These are phyloP conservation scores for Ascaphus truei DNA, from an alignment of 2,113 vertebrate genomes.

Conservation along the genomic window DNA sequence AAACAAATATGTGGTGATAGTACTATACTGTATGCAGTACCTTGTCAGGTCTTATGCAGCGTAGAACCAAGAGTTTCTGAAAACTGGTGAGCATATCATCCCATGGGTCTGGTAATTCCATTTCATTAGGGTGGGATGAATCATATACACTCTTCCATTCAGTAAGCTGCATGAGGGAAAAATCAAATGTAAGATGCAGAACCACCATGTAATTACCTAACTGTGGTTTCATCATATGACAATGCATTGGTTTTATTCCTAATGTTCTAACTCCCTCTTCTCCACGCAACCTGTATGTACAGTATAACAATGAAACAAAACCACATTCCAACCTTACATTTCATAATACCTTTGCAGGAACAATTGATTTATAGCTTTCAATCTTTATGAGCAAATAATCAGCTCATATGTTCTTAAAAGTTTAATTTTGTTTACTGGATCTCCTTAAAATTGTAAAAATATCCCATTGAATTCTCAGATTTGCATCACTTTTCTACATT, in stretches of 20 bases:
- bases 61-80: constrained; percentile 34
- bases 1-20: too few species aligned
- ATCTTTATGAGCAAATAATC: background rate
- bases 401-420: too few species aligned
- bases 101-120: constrained; percentile 31
- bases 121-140: constrained; percentile 42
- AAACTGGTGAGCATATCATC: constrained; percentile 36
- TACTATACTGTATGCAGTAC: too few species aligned
- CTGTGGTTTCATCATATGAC: background rate
- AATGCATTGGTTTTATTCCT: too few species aligned
- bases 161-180: constrained; percentile 13
- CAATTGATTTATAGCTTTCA: background rate
- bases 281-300: background rate
- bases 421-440: too few species aligned
- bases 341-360: background rate
- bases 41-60: constrained; percentile 38
- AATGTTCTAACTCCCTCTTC: constrained; percentile 1
- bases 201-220: constrained; percentile 14
- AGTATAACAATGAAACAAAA: background rate
- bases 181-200: background rate
- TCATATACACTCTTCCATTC: constrained; percentile 40
- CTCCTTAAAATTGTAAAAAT: too few species aligned
- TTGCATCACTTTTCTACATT: too few species aligned
- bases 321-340: background rate
- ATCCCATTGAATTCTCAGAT: background rate